Evolutionary conservation across 37 sponge, comb jelly and placozoan genomes (phyloP).

Genomic region (Hormiphora californensis): DNA sequence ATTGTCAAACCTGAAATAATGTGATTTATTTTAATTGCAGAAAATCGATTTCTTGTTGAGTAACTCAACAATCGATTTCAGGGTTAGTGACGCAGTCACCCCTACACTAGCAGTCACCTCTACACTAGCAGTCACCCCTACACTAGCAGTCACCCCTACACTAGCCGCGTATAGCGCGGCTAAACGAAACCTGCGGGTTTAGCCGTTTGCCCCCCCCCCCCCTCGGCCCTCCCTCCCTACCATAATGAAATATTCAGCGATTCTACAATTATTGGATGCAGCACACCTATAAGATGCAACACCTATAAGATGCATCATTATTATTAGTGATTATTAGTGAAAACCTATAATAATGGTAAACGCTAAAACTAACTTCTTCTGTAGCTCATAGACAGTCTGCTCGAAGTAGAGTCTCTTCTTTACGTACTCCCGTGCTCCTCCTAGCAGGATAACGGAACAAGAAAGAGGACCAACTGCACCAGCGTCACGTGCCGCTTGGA

Average conservation of each 20-base stretch:
- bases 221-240: too few species aligned
- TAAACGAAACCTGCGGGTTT: too few species aligned
- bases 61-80: too few species aligned
- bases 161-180: too few species aligned
- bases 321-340: not conserved
- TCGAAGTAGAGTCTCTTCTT: constrained; percentile 10
- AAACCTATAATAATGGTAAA: not conserved
- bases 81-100: too few species aligned
- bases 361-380: constrained; percentile 6
- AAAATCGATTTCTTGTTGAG: too few species aligned
- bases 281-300: not conserved
- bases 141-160: too few species aligned
- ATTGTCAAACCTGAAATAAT: too few species aligned
- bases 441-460: not conserved
- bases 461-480: constrained; percentile 27
- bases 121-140: too few species aligned
- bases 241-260: not conserved
- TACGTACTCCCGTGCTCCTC: constrained; percentile 2
- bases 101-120: too few species aligned
- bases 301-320: not conserved
- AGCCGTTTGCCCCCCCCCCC: too few species aligned
- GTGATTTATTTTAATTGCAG: too few species aligned
- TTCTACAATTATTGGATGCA: not conserved
- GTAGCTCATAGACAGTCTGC: constrained; percentile 17
- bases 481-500: constrained; percentile 8